Base-by-base conservation (phyloP, 2,888 invertebrate species). In the Idaea straminata region DNA sequence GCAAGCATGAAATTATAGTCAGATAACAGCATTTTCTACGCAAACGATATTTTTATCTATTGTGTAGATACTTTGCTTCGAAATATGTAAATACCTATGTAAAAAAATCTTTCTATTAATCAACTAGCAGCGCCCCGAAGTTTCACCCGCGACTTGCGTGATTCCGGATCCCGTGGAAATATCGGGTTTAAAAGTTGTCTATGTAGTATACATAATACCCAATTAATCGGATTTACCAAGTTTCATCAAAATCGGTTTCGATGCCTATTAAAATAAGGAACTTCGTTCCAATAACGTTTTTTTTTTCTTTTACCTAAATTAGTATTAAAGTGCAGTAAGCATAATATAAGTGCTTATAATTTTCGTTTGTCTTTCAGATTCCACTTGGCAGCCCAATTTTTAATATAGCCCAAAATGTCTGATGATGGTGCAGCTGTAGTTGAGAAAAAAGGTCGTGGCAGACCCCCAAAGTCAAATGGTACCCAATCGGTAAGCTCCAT, bases 401-500 rank as follows among this genome's bases (percentile, higher is more conserved):
- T 25, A 2, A n/a, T 72, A 75, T 76, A 78, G 64, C 74, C 70
- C 72, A 80, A 81, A 82, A 93, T 93, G 93, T 93, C 93, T 85
- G 93, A 93, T 85, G 93, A 93, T 80, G 93, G 93, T 66, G 88
- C 92, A 76, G 89, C 92, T 72, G 86, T 83, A 68, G 93, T 93
- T 65, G 93, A 93, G 85, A 93, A 93, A 87, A 93, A 93, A 79
- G 93, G 93, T 70, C 88, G 93, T 73, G 93, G 93, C 69, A 89
- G 92, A 83, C 89, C 93, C 47, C 89, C 93, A 47, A 93, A 93
- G 84, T 70, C 93, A 15, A 93, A 93, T 85, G 93, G 93, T 79
- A 93, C 93, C 79, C 91, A 87, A 83, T 77, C 88, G 64, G 91
- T 90, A 63, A 80, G 87, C 68, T 65, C 10, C 7, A 7, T 7